phyloP scores from a whole-genome alignment of 2,888 invertebrate species.

The Dendrolimus houi region DNA sequence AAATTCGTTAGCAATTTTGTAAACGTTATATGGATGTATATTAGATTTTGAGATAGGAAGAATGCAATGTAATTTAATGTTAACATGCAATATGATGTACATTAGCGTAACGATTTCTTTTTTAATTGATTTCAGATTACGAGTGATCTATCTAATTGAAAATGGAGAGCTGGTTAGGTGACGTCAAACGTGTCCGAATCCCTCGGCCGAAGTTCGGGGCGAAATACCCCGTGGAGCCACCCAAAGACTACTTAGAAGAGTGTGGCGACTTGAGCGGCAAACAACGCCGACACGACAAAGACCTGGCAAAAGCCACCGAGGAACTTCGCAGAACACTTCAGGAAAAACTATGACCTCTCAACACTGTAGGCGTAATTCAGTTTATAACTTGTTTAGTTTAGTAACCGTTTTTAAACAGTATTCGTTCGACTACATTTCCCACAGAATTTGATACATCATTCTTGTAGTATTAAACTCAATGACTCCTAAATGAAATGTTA shows the following conservation, averaged over 20 bases:
- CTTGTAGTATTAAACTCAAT: too few species aligned
- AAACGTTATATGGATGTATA: not conserved
- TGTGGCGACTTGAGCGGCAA: slow-evolving; percentile 71
- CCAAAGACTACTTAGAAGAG: slow-evolving; percentile 86
- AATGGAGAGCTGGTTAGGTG: slow-evolving; percentile 91
- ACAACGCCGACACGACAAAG: slow-evolving; percentile 67
- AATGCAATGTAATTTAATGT: not conserved
- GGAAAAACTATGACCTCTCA: slow-evolving; percentile 81
- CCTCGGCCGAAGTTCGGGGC: slow-evolving; percentile 89
- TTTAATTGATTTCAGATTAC: not conserved
- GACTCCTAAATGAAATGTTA: too few species aligned
- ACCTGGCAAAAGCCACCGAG: slow-evolving; percentile 82
- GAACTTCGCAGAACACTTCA: slow-evolving; percentile 85
- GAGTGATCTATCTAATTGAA: slow-evolving; percentile 7
- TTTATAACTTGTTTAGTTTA: slow-evolving; percentile 10
- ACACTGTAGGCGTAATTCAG: slow-evolving; percentile 30
- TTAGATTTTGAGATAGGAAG: not conserved
- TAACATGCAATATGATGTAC: not conserved
- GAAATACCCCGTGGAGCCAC: slow-evolving; percentile 83
- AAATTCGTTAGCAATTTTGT: not conserved
- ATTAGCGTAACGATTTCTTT: not conserved
- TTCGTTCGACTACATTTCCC: not conserved
- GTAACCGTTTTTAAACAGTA: not conserved
- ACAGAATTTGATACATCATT: too few species aligned
- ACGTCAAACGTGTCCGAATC: slow-evolving; percentile 88